Conservation (phyloP, 1,140 invertebrate genomes). For the Cotesia vestalis region DNA sequence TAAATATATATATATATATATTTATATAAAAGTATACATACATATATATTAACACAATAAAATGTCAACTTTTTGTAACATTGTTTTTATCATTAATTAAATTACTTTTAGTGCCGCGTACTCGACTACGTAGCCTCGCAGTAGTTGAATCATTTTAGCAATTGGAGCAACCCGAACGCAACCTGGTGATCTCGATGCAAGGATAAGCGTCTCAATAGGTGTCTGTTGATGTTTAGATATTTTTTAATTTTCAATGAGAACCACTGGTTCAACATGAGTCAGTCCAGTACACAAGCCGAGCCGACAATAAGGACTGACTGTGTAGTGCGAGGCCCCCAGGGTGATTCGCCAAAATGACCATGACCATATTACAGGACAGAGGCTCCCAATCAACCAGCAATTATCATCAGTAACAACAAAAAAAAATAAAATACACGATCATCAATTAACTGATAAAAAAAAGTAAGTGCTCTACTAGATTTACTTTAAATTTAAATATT, state of each 20-base stretch:
- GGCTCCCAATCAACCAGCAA: conserved; percentile 49
- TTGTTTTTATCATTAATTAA: no score
- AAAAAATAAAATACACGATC: neutral
- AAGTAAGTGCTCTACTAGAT: no score
- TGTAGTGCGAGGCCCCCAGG: conserved; percentile 54
- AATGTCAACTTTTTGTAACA: conserved; percentile 3
- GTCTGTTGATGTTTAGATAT: neutral
- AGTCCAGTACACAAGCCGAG: conserved; percentile 28
- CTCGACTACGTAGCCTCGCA: no score
- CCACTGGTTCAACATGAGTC: conserved; percentile 35
- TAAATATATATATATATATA: neutral
- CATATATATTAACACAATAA: neutral
- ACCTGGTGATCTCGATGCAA: conserved; percentile 1
- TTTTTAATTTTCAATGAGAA: conserved; percentile 19
- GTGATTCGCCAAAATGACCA: conserved; percentile 61
- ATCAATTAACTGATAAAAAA: no score
- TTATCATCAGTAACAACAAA: conserved; percentile 37
- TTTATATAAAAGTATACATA: neutral
- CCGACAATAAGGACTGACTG: conserved; percentile 48
- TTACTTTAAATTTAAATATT: neutral
- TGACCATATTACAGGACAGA: conserved; percentile 61
- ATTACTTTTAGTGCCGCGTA: no score
- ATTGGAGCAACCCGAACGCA: no score
- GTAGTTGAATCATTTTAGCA: no score
- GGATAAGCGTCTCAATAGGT: neutral